Conservation (phyloP, 37 sponge, comb jelly and placozoan genomes). For the Ianthella basta region DNA sequence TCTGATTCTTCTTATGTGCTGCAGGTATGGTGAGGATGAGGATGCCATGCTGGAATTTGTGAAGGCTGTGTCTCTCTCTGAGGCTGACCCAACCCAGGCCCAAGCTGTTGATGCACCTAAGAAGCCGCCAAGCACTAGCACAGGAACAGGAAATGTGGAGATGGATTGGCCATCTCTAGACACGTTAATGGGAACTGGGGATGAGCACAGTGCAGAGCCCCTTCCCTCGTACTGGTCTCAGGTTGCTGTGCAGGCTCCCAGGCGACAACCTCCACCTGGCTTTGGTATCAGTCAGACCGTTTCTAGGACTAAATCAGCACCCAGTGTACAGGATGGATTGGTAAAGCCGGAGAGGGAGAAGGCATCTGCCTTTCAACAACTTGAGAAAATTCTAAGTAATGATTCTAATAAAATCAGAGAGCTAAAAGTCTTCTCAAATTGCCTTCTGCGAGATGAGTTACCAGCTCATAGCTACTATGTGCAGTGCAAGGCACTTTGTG, state of each 20-base stretch:
- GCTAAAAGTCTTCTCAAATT: background rate
- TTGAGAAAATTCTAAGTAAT: background rate
- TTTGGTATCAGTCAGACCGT: background rate
- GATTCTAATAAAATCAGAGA: slow-evolving; percentile 3
- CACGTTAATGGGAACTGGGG: background rate
- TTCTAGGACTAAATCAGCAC: background rate
- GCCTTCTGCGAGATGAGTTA: background rate
- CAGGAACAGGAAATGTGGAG: too few relatives aligned
- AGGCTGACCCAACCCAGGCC: too few relatives aligned
- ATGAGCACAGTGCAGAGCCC: background rate
- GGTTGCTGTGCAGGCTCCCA: background rate
- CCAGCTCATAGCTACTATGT: slow-evolving; percentile 26
- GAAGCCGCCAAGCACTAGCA: too few relatives aligned
- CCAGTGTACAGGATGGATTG: background rate
- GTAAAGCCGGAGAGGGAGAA: background rate
- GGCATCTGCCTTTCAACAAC: background rate
- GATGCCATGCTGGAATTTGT: too few relatives aligned
- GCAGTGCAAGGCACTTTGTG: slow-evolving; percentile 17
- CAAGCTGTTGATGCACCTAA: too few relatives aligned
- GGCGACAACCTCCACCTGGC: background rate
- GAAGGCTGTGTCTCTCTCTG: too few relatives aligned
- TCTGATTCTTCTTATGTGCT: background rate
- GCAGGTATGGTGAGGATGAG: background rate
- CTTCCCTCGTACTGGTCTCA: background rate
- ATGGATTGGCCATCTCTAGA: slow-evolving; percentile 18